Conservation (phyloP, 1,140 invertebrate genomes). For the Psix sp. region DNA sequence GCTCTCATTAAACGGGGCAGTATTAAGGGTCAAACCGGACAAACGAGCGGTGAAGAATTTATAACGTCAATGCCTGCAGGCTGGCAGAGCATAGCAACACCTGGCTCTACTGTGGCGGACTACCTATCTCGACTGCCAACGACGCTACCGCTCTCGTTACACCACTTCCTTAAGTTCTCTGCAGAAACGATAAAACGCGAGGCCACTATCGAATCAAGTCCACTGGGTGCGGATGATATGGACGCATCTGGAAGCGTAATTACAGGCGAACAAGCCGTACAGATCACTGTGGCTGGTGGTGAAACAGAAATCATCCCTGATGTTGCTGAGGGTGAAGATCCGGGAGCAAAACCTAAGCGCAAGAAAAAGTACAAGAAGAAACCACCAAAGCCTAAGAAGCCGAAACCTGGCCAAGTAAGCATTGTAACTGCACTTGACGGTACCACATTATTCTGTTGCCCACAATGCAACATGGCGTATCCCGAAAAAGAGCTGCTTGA, state of each 20-base stretch:
- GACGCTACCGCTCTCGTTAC: slow-evolving; percentile 75
- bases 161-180: slow-evolving; percentile 80
- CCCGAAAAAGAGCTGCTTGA: slow-evolving; percentile 86
- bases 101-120: slow-evolving; percentile 86
- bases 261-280: slow-evolving; percentile 69
- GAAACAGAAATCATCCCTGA: slow-evolving; percentile 77
- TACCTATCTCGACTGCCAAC: slow-evolving; percentile 85
- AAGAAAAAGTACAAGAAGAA: slow-evolving; percentile 90
- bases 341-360: slow-evolving; percentile 80
- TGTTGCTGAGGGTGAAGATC: slow-evolving; percentile 74
- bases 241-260: slow-evolving; percentile 69
- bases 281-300: slow-evolving; percentile 72
- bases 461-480: slow-evolving; percentile 88
- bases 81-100: slow-evolving; percentile 85
- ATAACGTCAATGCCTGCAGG: slow-evolving; percentile 72
- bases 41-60: slow-evolving; percentile 67
- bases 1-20: slow-evolving; percentile 78
- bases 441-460: slow-evolving; percentile 85
- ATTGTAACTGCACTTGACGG: slow-evolving; percentile 85
- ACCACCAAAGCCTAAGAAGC: slow-evolving; percentile 83
- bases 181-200: slow-evolving; percentile 78
- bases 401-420: slow-evolving; percentile 82
- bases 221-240: slow-evolving; percentile 71
- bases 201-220: slow-evolving; percentile 77
- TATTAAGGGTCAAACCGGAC: slow-evolving; percentile 71